Percentiles rank a stretch among this genome's conserved stretches.
These are phyloP conservation scores for Rhinolophus sinicus DNA, from an alignment of 2,113 vertebrate genomes.

Conservation along the genomic window DNA sequence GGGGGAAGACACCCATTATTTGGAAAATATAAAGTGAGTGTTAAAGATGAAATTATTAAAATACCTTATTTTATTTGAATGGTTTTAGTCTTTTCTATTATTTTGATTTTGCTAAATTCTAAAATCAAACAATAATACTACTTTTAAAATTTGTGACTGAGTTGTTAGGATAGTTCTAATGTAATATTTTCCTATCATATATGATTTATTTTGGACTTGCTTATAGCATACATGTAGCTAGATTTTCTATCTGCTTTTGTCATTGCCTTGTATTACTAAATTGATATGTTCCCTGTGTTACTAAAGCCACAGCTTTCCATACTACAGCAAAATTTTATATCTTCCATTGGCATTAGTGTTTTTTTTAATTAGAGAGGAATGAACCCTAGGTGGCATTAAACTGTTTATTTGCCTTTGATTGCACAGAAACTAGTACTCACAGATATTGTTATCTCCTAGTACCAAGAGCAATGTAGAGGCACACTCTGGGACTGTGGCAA, in stretches of 20 bases:
- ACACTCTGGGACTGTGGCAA: not conserved
- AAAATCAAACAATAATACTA: slow-evolving; percentile 23
- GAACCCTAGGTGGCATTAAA: not conserved
- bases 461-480: not conserved
- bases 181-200: not conserved
- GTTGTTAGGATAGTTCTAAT: not conserved
- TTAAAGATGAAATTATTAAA: slow-evolving; percentile 27
- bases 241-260: not conserved
- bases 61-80: not conserved
- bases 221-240: not conserved
- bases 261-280: not conserved
- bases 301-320: not conserved
- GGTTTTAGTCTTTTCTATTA: not conserved
- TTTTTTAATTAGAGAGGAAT: slow-evolving; percentile 21
- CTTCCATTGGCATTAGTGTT: not conserved
- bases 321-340: slow-evolving; percentile 17
- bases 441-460: not conserved
- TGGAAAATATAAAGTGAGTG: slow-evolving; percentile 89
- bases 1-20: slow-evolving; percentile 88
- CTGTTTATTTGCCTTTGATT: not conserved
- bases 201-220: not conserved
- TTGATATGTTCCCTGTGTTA: not conserved
- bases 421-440: not conserved
- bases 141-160: not conserved
- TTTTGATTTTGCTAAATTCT: slow-evolving; percentile 49